phyloP scores from a whole-genome alignment of 92 coral and sea anemone genomes.

The Umimayanthus kanabou region DNA sequence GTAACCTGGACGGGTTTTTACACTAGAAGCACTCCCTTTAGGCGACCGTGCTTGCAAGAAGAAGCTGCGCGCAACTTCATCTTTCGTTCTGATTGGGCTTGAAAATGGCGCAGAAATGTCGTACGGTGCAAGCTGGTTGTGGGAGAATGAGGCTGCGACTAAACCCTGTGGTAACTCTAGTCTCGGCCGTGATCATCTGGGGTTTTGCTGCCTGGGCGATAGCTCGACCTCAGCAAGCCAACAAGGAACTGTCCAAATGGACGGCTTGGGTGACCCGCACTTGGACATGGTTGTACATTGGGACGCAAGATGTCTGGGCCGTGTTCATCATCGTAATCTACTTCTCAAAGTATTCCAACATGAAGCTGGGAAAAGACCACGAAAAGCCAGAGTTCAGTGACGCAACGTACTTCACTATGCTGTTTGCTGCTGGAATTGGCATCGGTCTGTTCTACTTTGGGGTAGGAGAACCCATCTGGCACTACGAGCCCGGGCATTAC shows the following conservation, averaged over 20 bases:
- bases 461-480: constrained; percentile 66
- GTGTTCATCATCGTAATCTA: constrained; percentile 67
- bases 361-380: constrained; percentile 76
- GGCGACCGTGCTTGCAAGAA: too few relatives aligned
- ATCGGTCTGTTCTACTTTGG: constrained; percentile 80
- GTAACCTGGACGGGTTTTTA: too few relatives aligned
- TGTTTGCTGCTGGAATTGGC: constrained; percentile 87
- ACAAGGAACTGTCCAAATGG: constrained; percentile 45
- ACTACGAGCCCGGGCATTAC: constrained; percentile 38
- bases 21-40: too few relatives aligned
- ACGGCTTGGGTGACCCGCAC: constrained; percentile 68
- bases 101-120: too few relatives aligned
- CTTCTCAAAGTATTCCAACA: constrained; percentile 78
- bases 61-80: too few relatives aligned
- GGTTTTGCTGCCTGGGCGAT: constrained; percentile 58
- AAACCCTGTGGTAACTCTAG: constrained; percentile 75
- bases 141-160: too few relatives aligned
- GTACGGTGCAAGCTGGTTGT: too few relatives aligned
- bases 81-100: too few relatives aligned
- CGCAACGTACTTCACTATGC: constrained; percentile 81
- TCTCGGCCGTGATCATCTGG: constrained; percentile 74
- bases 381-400: constrained; percentile 87
- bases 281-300: constrained; percentile 89
- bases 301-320: constrained; percentile 85
- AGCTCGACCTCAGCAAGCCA: constrained; percentile 47